A percentile compares a stretch with the other conserved stretches of the same genome.
Conservation (phyloP, 2,888 invertebrate species). For the Hydrotaea cyrtoneurina region DNA sequence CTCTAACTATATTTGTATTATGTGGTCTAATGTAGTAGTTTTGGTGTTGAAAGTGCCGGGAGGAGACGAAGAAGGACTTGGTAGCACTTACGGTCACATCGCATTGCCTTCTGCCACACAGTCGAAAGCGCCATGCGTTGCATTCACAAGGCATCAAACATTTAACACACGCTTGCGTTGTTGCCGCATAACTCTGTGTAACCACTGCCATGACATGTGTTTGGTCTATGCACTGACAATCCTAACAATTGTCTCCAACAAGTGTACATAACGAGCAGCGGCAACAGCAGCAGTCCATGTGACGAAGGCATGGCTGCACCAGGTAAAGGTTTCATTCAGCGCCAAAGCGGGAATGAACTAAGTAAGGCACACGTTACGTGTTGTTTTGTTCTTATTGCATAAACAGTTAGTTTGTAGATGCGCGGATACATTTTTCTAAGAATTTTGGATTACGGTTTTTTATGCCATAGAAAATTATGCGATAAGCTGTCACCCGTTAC, state of each 20-base stretch:
- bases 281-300: constrained; percentile 29
- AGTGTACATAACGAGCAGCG: constrained; percentile 50
- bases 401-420: no score
- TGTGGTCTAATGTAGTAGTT: not conserved
- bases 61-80: not conserved
- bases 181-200: constrained; percentile 27
- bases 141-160: constrained; percentile 29
- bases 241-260: constrained; percentile 39
- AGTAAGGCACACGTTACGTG: not conserved
- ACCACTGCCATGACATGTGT: constrained; percentile 37
- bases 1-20: not conserved
- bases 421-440: no score
- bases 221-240: constrained; percentile 38
- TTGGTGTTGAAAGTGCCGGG: constrained; percentile 5
- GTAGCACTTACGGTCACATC: not conserved
- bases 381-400: not conserved
- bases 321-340: not conserved
- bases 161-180: constrained; percentile 23
- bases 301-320: constrained; percentile 22
- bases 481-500: no score
- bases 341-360: not conserved
- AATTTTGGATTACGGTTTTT: no score
- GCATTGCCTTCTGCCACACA: constrained; percentile 17
- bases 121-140: not conserved
- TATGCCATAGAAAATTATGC: no score